Evolutionary conservation across 2,797 vertebrate species (phyloP), one percentile per base, ranked within the genome.

Genomic region (Pyrrhura leucotis): DNA sequence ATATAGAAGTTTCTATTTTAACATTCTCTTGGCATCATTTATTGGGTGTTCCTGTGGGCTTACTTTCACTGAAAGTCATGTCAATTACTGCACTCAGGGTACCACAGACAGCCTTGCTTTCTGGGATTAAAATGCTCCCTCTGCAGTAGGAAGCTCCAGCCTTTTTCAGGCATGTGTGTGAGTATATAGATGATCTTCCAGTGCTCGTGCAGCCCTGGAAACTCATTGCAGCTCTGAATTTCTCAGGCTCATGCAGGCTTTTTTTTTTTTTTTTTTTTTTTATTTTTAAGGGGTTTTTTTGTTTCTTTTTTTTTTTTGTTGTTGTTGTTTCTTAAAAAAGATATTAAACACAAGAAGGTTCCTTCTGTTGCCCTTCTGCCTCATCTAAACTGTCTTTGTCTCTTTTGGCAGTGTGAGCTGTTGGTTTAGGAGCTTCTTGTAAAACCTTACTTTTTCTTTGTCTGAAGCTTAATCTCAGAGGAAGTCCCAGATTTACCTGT

Each of bases 1-100:
- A 29, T 67, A 85, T 89, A 25, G 20, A 51, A 73, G 31, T 83
- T 95, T 92, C 63, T 87, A 74, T 90, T 93, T 92, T 87, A 93
- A 39, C 48, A 39, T 88, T 92, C 88, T 89, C 54, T 85, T 28
- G 72, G 40, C 37, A 62, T 85, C 40, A 58, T 79, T 65, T 90
- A 69, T 62, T 71, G 48, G 45, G 31, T 74, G 33, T 61, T 92
- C 72, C 71, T 91, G 20, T 71, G 89, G 61, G 66, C 23, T 91
- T 89, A 23, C 67, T 92, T 93, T 80, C 51, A 48, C 51, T 3
- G 13, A 82, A 90, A 58, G 40, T 71, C 68, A 22, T 67, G 92
- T 74, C 65, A 83, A 1, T 80, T 91, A 51, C 48, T 56, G 12
- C 12, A 48, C 16, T 82, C 56, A 31, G 33, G 17, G 50, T 42